Evolutionary conservation across 2,113 vertebrate genomes (phyloP), one percentile per base, ranked within the genome.

Genomic region (Etheostoma cragini): DNA sequence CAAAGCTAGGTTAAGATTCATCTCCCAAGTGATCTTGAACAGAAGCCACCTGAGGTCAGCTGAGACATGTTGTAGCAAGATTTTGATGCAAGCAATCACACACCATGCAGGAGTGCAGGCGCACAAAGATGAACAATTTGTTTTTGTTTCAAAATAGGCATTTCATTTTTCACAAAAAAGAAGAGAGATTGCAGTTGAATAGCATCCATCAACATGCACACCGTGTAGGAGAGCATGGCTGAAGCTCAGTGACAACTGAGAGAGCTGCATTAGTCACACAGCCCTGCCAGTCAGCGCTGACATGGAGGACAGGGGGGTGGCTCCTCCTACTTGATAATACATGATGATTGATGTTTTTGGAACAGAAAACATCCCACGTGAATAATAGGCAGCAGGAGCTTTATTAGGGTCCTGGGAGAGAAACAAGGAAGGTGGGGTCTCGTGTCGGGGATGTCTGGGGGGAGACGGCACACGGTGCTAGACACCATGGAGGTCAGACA

Each of bases 281-380:
- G 74, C 80, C 54, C 75, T 82, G 78, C 74, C 81, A 86, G 84
- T 82, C 90, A 84, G 75, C 12, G 21, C 74, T 72, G 88, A 86
- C 90, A 89, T 56, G 35, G 72, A 92, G 83, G 89, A 88, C 78
- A 78, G 84, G 21, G 75, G 64, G 73, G 80, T 89, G 92, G 88
- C 79, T 89, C 84, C 82, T 87, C 80, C 72, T 72, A 86, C 86
- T 88, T 78, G 84, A 89, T 88, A 90, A 90, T 86, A 87, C 81
- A 80, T 78, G 72, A 78, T 86, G 85, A 90, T 85, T 83, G 82
- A 88, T 89, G 87, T 81, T 54, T 84, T 72, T 65, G 53, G 6
- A 85, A 87, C 81, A 67, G 53, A 72, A 90, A 93, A 80, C 81
- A 82, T 78, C 85, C 64, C 72, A 67, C 65, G 73, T 71, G 77